Conservation (phyloP, 1,140 invertebrate species). For the Pogonomyrmex barbatus region DNA sequence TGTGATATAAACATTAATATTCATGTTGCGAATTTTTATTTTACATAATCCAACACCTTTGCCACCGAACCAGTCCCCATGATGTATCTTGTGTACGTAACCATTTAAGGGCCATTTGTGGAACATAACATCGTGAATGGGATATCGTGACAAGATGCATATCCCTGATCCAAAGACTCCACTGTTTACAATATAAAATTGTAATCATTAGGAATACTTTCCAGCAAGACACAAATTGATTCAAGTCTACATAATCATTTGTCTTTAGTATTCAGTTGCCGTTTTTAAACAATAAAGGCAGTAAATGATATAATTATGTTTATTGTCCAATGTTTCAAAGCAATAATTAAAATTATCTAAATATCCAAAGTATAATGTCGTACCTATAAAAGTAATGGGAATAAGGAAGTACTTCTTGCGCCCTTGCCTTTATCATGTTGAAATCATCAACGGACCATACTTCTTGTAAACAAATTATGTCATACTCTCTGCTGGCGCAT, state of each 20-base stretch:
- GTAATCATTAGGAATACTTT: not conserved
- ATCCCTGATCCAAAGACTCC: constrained; percentile 96
- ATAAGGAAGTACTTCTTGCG: constrained; percentile 90
- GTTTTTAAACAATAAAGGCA: too few relatives aligned
- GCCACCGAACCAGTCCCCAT: constrained; percentile 99
- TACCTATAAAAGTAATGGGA: constrained; percentile 98
- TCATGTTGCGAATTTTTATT: constrained; percentile 89
- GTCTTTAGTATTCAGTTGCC: too few relatives aligned
- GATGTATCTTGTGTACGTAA: constrained; percentile 97
- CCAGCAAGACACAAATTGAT: too few relatives aligned
- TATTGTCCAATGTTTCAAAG: too few relatives aligned
- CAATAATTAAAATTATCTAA: constrained; percentile 31
- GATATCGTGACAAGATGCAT: constrained; percentile 95
- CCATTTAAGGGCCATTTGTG: constrained; percentile 98
- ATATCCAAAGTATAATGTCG: not conserved
- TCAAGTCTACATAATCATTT: too few relatives aligned
- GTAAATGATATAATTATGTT: too few relatives aligned
- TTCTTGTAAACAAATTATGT: constrained; percentile 97
- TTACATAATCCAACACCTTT: constrained; percentile 97
- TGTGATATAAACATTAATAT: constrained; percentile 95
- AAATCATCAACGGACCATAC: constrained; percentile 94
- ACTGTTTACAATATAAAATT: constrained; percentile 85
- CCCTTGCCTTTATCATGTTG: constrained; percentile 89
- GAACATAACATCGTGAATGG: constrained; percentile 95
- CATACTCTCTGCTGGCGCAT: constrained; percentile 90